Conservation (phyloP, 2,888 invertebrate species). For the Campaea margaritaria region DNA sequence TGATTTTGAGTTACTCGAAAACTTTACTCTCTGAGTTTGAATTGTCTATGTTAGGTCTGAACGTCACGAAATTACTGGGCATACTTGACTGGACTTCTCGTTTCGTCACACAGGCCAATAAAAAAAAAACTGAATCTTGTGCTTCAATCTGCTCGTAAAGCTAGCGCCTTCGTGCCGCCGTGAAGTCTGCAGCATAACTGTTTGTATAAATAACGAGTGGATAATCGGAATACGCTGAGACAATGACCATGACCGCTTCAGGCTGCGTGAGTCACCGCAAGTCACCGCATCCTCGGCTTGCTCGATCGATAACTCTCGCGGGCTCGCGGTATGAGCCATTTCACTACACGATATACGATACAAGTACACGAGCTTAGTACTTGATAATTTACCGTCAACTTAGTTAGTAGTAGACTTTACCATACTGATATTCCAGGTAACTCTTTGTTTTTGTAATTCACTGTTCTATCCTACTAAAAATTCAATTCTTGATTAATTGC, state of each 20-base stretch:
- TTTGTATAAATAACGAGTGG: conserved; percentile 33
- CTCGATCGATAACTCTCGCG: conserved; percentile 33
- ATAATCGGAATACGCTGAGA: conserved; percentile 35
- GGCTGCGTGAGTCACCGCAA: conserved; percentile 36
- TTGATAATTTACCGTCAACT: too few species aligned
- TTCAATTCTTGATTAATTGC: too few species aligned
- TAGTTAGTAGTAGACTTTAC: too few species aligned
- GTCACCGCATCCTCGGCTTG: conserved; percentile 23
- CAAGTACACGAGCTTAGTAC: background rate
- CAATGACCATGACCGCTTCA: conserved; percentile 45
- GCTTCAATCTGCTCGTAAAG: conserved; percentile 3
- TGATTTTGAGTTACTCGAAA: too few species aligned
- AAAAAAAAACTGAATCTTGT: conserved; percentile 5
- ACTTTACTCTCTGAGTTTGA: too few species aligned
- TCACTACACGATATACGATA: conserved; percentile 5
- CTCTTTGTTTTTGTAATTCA: background rate
- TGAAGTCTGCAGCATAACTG: conserved; percentile 27
- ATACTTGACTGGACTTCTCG: background rate
- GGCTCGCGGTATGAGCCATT: conserved; percentile 13
- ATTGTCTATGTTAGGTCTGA: too few species aligned
- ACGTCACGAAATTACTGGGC: background rate
- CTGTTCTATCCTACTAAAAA: too few species aligned
- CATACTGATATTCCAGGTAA: too few species aligned
- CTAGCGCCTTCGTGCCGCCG: conserved; percentile 26
- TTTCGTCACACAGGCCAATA: too few species aligned